These are phyloP conservation scores for Pyrgilauda ruficollis DNA, from an alignment of 2,113 vertebrate genomes.

Conservation along the genomic window DNA sequence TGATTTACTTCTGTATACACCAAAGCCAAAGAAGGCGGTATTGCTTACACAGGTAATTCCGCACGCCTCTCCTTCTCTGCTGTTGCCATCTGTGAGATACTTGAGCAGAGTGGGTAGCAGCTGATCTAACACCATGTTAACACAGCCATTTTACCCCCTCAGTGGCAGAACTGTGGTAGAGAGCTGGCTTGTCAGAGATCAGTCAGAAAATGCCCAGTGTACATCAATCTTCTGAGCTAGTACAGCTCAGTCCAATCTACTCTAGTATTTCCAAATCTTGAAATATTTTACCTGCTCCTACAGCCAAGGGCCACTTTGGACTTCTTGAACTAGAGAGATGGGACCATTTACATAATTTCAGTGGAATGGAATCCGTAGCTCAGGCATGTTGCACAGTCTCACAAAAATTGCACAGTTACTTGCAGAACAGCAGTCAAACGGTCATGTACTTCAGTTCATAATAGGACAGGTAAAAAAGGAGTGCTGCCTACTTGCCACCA, in stretches of 20 bases:
- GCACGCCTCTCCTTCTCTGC: background rate
- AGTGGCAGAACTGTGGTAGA: background rate
- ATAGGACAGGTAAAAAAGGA: background rate
- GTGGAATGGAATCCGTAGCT: background rate
- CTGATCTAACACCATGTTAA: background rate
- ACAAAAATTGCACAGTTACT: background rate
- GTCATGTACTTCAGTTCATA: background rate
- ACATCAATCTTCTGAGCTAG: background rate
- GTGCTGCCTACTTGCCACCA: background rate
- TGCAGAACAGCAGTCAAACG: background rate
- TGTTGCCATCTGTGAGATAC: background rate
- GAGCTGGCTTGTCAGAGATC: background rate
- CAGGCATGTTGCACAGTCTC: background rate
- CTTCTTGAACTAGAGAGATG: background rate
- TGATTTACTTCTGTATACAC: background rate
- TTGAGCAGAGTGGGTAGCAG: background rate
- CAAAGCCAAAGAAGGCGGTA: background rate
- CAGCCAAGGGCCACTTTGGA: background rate
- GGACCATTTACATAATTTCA: background rate
- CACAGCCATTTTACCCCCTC: background rate
- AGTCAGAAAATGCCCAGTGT: background rate
- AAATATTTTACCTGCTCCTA: background rate
- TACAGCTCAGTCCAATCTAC: background rate
- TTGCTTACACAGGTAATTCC: accelerated
- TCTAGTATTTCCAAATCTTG: background rate